Evolutionary conservation across 2,888 invertebrate species (phyloP).

Genomic region (Drosophila affinis): DNA sequence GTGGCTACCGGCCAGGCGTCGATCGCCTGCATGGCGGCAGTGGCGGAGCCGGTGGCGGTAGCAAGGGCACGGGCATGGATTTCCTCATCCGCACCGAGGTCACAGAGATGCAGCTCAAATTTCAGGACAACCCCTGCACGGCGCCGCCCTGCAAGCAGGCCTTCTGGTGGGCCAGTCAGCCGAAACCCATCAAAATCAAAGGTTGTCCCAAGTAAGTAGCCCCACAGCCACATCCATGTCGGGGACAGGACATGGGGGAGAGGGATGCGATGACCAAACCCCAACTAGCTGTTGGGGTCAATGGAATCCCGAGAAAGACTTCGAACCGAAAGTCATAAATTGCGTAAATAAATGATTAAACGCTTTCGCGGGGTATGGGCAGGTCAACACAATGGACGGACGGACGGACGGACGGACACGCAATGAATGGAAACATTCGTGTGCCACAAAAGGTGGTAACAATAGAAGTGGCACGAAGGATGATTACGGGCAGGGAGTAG

Average conservation of each 20-base stretch:
- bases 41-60: constrained; percentile 6
- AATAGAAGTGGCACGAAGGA: constrained; percentile 15
- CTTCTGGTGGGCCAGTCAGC: constrained; percentile 84
- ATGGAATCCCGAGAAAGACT: constrained; percentile 50
- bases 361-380: constrained; percentile 2
- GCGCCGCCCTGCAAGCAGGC: constrained; percentile 81
- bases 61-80: constrained; percentile 51
- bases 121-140: constrained; percentile 71
- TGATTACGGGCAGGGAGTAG: constrained; percentile 1
- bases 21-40: constrained; percentile 26
- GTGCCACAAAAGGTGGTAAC: constrained; percentile 25
- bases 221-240: constrained; percentile 12
- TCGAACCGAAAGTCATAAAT: constrained; percentile 58
- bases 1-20: constrained; percentile 38
- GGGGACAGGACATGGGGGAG: neutral
- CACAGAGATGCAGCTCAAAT: constrained; percentile 81
- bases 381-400: constrained; percentile 29
- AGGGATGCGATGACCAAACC: neutral
- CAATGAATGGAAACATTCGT: constrained; percentile 29
- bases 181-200: constrained; percentile 82
- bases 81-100: constrained; percentile 74
- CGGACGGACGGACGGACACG: constrained; percentile 33
- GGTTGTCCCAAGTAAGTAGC: constrained; percentile 76
- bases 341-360: constrained; percentile 76
- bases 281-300: constrained; percentile 53